Base-by-base conservation (phyloP, 2,888 invertebrate genomes). In the Ommatoiulus sabulosus region DNA sequence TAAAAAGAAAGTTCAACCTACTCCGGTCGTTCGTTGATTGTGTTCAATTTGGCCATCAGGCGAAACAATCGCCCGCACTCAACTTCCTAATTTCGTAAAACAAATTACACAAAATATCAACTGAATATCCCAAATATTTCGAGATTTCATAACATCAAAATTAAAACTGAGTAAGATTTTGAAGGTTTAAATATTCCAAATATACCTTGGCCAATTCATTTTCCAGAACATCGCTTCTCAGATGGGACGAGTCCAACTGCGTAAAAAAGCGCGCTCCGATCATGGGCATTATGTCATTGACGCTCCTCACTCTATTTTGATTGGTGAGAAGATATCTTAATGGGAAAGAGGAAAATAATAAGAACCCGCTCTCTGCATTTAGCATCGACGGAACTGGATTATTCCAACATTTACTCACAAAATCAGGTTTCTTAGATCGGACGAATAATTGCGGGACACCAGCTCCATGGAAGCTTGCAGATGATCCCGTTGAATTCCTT, bases 231-330 rank as follows among this genome's bases (percentile, higher is more conserved):
- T 99, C 99, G 86, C 96, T 96, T 90, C 97, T 95, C 89, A 96
- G 94, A 92, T 98, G 97, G 89, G 97, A 94, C 7, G 96, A 96
- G 93, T 99, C 99, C 92, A 99, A 94, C 94, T 99, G 98, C 0
- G 97, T 97, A 93, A 98, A 99, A 93, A 99, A 99, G 89, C 99
- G 94, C 85, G 98, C 98, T 44, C 94, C 99, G 91, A 99, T 99
- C 98, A 99, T 98, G 46, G 99, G 99, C 99, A 99, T 99, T 91
- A 99, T 95, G 93, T 99, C 99, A 90, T 97, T 97, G 90, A 99
- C 96, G 91, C 96, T 96, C 91, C 96, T 95, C 91, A 91, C 90
- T 46, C 91, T 90, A 63, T 90, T 90, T 90, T 91, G 91, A 89
- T 95, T 94, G 86, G 95, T 94, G 91, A 97, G 94, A 92, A 97